These are phyloP conservation scores for Cactoblastis cactorum DNA, from an alignment of 2,888 invertebrate genomes.

Conservation along the genomic window DNA sequence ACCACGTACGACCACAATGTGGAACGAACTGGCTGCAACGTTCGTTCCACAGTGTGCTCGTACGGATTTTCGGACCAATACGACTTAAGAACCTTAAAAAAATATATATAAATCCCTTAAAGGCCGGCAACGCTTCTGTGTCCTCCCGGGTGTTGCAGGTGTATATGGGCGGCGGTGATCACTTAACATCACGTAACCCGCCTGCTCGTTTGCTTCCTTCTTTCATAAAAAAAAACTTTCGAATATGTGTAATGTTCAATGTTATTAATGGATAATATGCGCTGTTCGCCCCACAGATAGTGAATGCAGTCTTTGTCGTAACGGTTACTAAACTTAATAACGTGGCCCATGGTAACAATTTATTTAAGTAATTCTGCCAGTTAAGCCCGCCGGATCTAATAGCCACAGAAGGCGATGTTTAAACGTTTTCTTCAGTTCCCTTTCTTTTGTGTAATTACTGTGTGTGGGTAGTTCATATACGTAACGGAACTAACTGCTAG, in stretches of 20 bases:
- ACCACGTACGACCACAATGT: too few species aligned
- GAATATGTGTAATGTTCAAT: neutral
- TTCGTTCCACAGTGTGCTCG: too few species aligned
- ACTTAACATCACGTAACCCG: too few species aligned
- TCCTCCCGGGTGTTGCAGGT: too few species aligned
- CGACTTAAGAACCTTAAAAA: too few species aligned
- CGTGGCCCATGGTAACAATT: constrained; percentile 33
- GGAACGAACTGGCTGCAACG: too few species aligned
- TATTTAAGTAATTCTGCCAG: constrained; percentile 41
- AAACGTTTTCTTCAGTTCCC: constrained; percentile 51
- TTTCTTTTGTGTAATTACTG: constrained; percentile 73
- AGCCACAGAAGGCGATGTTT: constrained; percentile 47
- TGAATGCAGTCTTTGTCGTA: constrained; percentile 28
- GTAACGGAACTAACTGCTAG: constrained; percentile 59
- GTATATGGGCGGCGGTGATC: too few species aligned
- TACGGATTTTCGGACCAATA: too few species aligned
- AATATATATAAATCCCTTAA: too few species aligned
- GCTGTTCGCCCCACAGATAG: constrained; percentile 20
- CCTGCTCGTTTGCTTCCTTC: too few species aligned
- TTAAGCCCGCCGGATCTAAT: constrained; percentile 42
- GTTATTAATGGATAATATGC: constrained; percentile 8
- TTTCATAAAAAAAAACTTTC: too few species aligned
- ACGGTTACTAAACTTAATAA: constrained; percentile 42
- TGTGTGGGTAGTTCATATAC: constrained; percentile 56
- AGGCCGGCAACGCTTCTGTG: too few species aligned